These are phyloP conservation scores for Drosophila trapezifrons DNA, from an alignment of 1,140 invertebrate species.

Conservation along the genomic window DNA sequence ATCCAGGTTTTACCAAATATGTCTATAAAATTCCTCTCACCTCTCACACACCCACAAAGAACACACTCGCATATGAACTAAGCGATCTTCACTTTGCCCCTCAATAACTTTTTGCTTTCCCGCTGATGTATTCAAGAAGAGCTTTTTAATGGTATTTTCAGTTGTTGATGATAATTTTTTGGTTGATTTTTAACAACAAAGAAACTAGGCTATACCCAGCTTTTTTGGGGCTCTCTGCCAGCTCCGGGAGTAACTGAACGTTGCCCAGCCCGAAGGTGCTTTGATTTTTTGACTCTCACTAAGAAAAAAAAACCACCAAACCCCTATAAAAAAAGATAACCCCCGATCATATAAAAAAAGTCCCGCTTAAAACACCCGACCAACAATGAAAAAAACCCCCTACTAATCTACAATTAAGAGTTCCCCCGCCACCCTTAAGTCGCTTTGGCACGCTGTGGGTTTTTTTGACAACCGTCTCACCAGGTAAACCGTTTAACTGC, in stretches of 20 bases:
- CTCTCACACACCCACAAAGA: constrained; percentile 2
- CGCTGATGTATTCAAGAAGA: constrained; percentile 72
- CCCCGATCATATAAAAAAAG: constrained; percentile 21
- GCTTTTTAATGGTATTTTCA: constrained; percentile 72
- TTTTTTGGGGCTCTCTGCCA: constrained; percentile 38
- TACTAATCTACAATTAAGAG: constrained; percentile 53
- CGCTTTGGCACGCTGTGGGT: constrained; percentile 86
- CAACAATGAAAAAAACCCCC: constrained; percentile 20
- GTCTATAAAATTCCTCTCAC: constrained; percentile 1
- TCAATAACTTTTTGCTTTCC: constrained; percentile 71
- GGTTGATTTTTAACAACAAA: constrained; percentile 55
- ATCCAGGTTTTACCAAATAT: not conserved
- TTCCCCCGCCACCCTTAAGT: constrained; percentile 79
- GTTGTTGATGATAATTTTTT: constrained; percentile 58
- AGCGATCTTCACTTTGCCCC: constrained; percentile 64
- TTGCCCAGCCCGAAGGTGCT: constrained; percentile 67
- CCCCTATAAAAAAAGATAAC: constrained; percentile 21
- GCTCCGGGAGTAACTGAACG: constrained; percentile 57
- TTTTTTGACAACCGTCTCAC: constrained; percentile 84
- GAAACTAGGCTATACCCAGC: constrained; percentile 19
- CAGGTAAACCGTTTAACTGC: constrained; percentile 84
- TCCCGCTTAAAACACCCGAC: constrained; percentile 55
- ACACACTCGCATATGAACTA: constrained; percentile 45
- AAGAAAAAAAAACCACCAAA: constrained; percentile 34
- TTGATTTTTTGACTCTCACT: constrained; percentile 73